phyloP scores from a whole-genome alignment of 2,797 vertebrate species.

The Acanthopagrus latus region DNA sequence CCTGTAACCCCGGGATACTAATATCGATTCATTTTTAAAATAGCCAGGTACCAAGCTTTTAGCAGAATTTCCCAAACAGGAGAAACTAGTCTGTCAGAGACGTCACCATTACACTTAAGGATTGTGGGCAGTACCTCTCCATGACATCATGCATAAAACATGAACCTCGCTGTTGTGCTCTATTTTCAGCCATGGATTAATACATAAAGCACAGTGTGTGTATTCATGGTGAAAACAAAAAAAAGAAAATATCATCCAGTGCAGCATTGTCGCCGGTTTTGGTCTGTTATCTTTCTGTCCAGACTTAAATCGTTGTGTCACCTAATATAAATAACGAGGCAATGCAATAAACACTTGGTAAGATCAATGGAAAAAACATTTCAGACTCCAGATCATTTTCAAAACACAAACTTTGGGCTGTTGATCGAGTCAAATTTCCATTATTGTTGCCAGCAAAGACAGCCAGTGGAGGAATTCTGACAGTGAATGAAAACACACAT shows the following conservation, averaged over 20 bases:
- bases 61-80: neutral
- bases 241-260: too few relatives aligned
- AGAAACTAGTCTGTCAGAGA: too few relatives aligned
- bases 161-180: too few relatives aligned
- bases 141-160: too few relatives aligned
- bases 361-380: constrained; percentile 32
- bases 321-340: constrained; percentile 6
- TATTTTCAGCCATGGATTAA: neutral
- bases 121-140: too few relatives aligned
- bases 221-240: neutral
- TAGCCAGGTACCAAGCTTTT: neutral
- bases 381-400: neutral
- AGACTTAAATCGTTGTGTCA: neutral
- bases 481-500: constrained; percentile 9
- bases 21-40: neutral
- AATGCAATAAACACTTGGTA: constrained; percentile 11
- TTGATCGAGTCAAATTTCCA: constrained; percentile 44
- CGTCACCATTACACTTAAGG: too few relatives aligned
- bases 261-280: neutral
- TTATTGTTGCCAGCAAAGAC: constrained; percentile 33
- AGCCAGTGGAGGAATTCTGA: constrained; percentile 22
- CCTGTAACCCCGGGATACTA: too few relatives aligned
- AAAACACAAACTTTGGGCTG: constrained; percentile 18
- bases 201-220: neutral
- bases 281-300: neutral